Evolutionary conservation across 1,140 invertebrate genomes (phyloP).

Genomic region (Mycetomoellerius zeteki): DNA sequence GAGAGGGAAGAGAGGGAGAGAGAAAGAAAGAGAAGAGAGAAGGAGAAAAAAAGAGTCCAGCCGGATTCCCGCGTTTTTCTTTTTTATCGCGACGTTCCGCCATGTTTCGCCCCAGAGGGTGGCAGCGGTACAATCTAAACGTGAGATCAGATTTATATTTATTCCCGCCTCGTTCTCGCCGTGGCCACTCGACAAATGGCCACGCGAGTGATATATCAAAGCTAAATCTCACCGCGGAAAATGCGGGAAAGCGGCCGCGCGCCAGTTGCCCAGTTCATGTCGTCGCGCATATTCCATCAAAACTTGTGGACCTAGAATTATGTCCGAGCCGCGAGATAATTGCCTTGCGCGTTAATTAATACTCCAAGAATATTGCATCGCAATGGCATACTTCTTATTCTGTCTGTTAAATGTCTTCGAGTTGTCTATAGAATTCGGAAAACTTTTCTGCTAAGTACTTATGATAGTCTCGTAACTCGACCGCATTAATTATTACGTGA

Average conservation of each 20-base stretch:
- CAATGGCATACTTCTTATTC: conserved; percentile 12
- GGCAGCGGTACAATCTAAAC: conserved; percentile 72
- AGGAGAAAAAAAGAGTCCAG: background rate
- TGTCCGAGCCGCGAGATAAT: conserved; percentile 50
- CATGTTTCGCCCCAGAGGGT: conserved; percentile 22
- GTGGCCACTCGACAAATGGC: conserved; percentile 64
- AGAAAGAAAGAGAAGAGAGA: background rate
- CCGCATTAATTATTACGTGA: background rate
- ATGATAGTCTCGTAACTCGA: background rate
- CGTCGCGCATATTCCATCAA: conserved; percentile 47
- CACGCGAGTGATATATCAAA: conserved; percentile 67
- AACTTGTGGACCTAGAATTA: conserved; percentile 40
- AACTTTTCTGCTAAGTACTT: background rate
- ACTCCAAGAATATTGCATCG: conserved; percentile 30
- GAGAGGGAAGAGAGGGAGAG: background rate
- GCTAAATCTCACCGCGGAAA: conserved; percentile 64
- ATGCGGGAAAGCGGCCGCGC: conserved; percentile 41
- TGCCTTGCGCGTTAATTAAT: conserved; percentile 51
- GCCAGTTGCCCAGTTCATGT: conserved; percentile 10
- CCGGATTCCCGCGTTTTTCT: conserved; percentile 48
- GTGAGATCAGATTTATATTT: conserved; percentile 81
- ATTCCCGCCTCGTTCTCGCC: conserved; percentile 70
- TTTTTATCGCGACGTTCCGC: conserved; percentile 55
- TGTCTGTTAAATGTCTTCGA: background rate
- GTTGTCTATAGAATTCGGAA: conserved; percentile 19